Evolutionary conservation across 2,797 vertebrate species (phyloP).

Genomic region (Poeciliopsis presidionis): DNA sequence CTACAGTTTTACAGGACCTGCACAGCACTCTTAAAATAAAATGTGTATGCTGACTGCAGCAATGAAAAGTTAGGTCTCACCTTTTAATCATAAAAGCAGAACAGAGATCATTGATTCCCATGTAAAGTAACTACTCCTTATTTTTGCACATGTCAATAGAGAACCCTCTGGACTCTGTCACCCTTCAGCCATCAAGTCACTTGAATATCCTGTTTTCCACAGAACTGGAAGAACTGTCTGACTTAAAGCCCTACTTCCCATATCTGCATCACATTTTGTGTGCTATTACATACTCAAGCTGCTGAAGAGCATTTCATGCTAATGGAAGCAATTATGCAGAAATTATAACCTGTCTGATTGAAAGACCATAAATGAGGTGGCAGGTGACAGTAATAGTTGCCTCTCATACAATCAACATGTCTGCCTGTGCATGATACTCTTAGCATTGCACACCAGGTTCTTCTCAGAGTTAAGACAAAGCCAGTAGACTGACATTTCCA

Average conservation of each 20-base stretch:
- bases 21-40: neutral
- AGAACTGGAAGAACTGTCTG: constrained; percentile 24
- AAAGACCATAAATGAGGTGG: constrained; percentile 59
- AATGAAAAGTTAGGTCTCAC: neutral
- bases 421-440: constrained; percentile 52
- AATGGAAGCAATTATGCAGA: constrained; percentile 73
- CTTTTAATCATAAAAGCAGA: neutral
- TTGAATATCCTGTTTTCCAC: constrained; percentile 40
- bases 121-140: neutral
- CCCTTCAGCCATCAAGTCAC: constrained; percentile 24
- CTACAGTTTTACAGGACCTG: neutral
- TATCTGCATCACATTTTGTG: constrained; percentile 53
- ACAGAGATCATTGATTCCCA: neutral
- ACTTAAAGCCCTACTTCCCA: constrained; percentile 29
- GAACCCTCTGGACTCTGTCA: neutral
- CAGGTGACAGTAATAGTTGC: constrained; percentile 60
- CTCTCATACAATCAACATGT: constrained; percentile 58
- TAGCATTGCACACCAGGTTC: constrained; percentile 42
- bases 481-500: constrained; percentile 73
- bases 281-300: constrained; percentile 67
- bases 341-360: constrained; percentile 73
- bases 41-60: neutral
- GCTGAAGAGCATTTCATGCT: constrained; percentile 65
- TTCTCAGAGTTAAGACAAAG: constrained; percentile 46
- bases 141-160: constrained; percentile 1